Evolutionary conservation across 2,113 vertebrate species (phyloP).

Genomic region (Arothron firmamentum): DNA sequence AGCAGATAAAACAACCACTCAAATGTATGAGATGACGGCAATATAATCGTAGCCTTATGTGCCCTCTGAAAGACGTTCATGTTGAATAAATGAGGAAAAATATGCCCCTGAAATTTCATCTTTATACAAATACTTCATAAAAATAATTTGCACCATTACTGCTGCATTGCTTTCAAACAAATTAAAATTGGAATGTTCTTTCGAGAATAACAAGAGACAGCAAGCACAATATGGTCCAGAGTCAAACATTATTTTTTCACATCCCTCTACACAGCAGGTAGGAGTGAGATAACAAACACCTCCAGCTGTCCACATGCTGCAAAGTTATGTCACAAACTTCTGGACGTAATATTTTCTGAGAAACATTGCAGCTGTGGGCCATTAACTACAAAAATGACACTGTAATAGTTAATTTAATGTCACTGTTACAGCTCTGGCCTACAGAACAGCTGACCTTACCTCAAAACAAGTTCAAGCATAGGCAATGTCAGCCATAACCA

Average conservation of each 20-base stretch:
- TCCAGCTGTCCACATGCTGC: background rate
- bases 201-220: background rate
- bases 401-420: constrained; percentile 7
- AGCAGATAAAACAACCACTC: too few species aligned
- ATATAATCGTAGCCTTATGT: too few species aligned
- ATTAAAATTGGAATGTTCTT: too few species aligned
- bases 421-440: background rate
- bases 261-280: background rate
- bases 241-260: background rate
- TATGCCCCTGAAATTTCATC: too few species aligned
- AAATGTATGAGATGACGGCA: too few species aligned
- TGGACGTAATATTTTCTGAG: background rate
- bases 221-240: background rate
- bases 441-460: too few species aligned
- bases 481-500: too few species aligned
- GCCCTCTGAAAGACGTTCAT: too few species aligned
- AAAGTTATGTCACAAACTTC: too few species aligned
- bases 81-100: too few species aligned
- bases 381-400: background rate
- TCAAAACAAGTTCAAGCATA: background rate
- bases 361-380: background rate
- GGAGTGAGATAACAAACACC: background rate
- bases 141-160: background rate
- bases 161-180: background rate
- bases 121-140: background rate